Base-by-base conservation (phyloP, 2,888 invertebrate species). In the Harpalus rubripes region DNA sequence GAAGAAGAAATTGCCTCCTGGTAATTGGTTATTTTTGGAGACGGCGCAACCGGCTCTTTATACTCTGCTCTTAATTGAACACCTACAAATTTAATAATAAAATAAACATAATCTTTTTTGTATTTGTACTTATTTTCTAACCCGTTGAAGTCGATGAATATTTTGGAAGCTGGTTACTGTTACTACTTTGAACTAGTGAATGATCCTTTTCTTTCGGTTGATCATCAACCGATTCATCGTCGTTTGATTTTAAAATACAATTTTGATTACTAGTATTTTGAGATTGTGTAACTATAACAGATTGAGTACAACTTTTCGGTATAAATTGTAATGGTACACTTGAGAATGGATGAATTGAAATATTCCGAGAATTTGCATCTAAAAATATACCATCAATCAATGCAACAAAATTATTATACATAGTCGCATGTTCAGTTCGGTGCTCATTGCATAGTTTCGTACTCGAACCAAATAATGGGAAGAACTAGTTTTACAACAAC, bases 241-340 rank as follows among this genome's bases (percentile, higher is more conserved):
- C 52, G 32, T 56, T 52, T 15, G 72, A 56, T 59, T 85, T 84
- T 15, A 78, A 74, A 18, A 74, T 84, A 56, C 44, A 78, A 32
- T 56, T 85, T 44, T 15, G 63, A 76, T 76, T 76, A 22, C 39
- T 83, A 32, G 74, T 68, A n/a, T 72, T 68, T 61, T 81, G 86
- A 10, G 91, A 90, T 88, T 93, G 93, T 87, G 92, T 93, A 81
- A 93, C 93, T 87, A 93, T 93, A 61, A 93, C 93, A 65, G 93
- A 93, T 86, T 93, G 93, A 26, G 92, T 89, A 82, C 92, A 89
- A 78, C 90, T 88, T 88, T 91, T 90, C 4, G 90, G 89, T 81
- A 90, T 87, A 65, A 91, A 86, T 82, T 91, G 90, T 41, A 90
- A 85, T 26, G 90, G 88, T 16, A 85, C 61, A 72, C 68, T 85